Conservation (phyloP, 2,113 vertebrate genomes). For the Nannobrachium achirus region DNA sequence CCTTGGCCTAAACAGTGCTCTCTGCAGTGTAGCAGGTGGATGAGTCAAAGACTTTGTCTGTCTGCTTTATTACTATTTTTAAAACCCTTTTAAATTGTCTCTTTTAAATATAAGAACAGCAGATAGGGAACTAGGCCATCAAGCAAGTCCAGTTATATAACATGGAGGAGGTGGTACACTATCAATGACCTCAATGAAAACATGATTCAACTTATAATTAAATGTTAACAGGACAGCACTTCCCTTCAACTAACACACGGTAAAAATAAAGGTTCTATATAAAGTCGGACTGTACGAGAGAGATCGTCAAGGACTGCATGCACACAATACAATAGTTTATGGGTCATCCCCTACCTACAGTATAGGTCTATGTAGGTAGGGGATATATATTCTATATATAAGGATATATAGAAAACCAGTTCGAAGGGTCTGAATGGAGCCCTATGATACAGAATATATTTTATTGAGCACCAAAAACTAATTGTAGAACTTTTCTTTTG, state of each 20-base stretch:
- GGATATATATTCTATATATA: background rate
- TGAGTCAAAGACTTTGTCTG: too few relatives aligned
- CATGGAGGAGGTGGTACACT: too few relatives aligned
- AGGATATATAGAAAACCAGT: background rate
- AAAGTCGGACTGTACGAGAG: constrained; percentile 11
- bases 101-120: too few relatives aligned
- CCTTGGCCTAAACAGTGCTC: too few relatives aligned
- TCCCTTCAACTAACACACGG: constrained; percentile 40
- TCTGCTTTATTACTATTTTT: too few relatives aligned
- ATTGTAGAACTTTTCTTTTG: background rate
- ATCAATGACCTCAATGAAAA: background rate
- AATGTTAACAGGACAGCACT: constrained; percentile 59
- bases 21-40: too few relatives aligned
- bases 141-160: background rate
- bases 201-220: constrained; percentile 56
- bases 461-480: constrained; percentile 23
- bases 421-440: too few relatives aligned
- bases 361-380: too few relatives aligned
- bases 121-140: background rate
- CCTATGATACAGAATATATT: constrained; percentile 2
- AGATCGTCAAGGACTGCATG: constrained; percentile 12
- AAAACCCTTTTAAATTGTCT: too few relatives aligned
- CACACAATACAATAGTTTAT: too few relatives aligned
- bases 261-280: constrained; percentile 30
- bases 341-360: too few relatives aligned